Percentiles rank a stretch among this genome's conserved stretches.
Evolutionary conservation across 2,888 invertebrate species (phyloP).

Genomic region (Alsophila aescularia): DNA sequence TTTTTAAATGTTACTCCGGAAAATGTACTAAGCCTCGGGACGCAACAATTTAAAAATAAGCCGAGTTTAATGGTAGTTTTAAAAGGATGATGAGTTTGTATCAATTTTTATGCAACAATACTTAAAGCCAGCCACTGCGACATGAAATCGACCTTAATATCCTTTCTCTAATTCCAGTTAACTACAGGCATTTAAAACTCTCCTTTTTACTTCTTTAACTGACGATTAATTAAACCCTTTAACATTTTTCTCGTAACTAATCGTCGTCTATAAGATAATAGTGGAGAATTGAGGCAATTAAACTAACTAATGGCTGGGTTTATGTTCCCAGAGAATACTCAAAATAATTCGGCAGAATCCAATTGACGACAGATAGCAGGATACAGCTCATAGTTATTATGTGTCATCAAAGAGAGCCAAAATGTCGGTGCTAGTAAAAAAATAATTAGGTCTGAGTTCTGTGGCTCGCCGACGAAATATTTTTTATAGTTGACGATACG

Average conservation of each 20-base stretch:
- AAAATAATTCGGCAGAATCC: slow-evolving; percentile 19
- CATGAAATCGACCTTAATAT: too few species aligned
- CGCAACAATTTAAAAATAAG: too few species aligned
- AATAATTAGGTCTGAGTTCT: slow-evolving; percentile 60
- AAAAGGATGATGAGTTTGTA: too few species aligned
- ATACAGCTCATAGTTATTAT: slow-evolving; percentile 59
- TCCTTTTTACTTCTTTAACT: too few species aligned
- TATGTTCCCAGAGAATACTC: background rate
- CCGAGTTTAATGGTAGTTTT: too few species aligned
- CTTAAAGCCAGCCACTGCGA: too few species aligned
- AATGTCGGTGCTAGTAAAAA: slow-evolving; percentile 62
- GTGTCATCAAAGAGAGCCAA: slow-evolving; percentile 68
- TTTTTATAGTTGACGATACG: slow-evolving; percentile 6
- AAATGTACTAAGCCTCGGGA: too few species aligned
- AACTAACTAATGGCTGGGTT: slow-evolving; percentile 6
- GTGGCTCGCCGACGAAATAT: slow-evolving; percentile 27
- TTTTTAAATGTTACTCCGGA: too few species aligned
- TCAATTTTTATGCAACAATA: too few species aligned
- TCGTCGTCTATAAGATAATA: slow-evolving; percentile 13
- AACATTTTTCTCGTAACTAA: slow-evolving; percentile 12
- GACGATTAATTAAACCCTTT: slow-evolving; percentile 18
- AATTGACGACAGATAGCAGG: slow-evolving; percentile 13
- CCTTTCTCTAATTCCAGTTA: too few species aligned
- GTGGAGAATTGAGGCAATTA: slow-evolving; percentile 10
- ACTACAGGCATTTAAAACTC: too few species aligned